These are phyloP conservation scores for Aphidius gifuensis DNA, from an alignment of 1,140 invertebrate species.

Conservation along the genomic window DNA sequence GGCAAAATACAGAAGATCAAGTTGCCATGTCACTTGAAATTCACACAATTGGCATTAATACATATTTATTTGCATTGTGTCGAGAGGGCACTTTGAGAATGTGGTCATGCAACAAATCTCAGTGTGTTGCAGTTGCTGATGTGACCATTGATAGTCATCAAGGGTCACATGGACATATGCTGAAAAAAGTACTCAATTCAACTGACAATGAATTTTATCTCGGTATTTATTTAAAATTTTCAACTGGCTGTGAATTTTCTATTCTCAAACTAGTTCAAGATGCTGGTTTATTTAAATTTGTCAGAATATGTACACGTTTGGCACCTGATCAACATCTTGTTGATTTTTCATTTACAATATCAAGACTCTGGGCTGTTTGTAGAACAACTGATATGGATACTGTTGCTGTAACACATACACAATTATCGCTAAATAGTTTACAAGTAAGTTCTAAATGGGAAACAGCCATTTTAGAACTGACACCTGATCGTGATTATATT, in stretches of 20 bases:
- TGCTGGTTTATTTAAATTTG: conserved; percentile 61
- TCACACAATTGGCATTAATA: conserved; percentile 60
- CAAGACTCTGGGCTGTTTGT: conserved; percentile 71
- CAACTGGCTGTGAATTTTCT: conserved; percentile 65
- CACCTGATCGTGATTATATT: conserved; percentile 58
- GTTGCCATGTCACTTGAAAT: conserved; percentile 64
- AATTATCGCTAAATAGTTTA: conserved; percentile 33
- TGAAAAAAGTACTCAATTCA: conserved; percentile 57
- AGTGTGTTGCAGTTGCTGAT: conserved; percentile 61
- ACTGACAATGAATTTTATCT: conserved; percentile 56
- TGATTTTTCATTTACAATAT: conserved; percentile 65
- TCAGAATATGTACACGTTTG: conserved; percentile 62
- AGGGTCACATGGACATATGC: conserved; percentile 60
- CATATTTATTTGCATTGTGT: conserved; percentile 68
- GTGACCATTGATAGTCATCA: conserved; percentile 47
- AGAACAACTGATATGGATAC: conserved; percentile 53
- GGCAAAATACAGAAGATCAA: conserved; percentile 56
- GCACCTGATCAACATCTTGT: conserved; percentile 69
- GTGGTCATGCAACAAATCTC: conserved; percentile 69
- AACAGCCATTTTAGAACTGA: conserved; percentile 61
- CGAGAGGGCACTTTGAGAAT: conserved; percentile 69
- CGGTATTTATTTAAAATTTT: conserved; percentile 66
- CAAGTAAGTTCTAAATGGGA: conserved; percentile 55
- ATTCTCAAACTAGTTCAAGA: conserved; percentile 63
- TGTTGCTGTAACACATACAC: conserved; percentile 45